Percentiles rank a stretch among this genome's conserved stretches.
Conservation (phyloP, 2,797 vertebrate species). For the Catostomus latipinnis region DNA sequence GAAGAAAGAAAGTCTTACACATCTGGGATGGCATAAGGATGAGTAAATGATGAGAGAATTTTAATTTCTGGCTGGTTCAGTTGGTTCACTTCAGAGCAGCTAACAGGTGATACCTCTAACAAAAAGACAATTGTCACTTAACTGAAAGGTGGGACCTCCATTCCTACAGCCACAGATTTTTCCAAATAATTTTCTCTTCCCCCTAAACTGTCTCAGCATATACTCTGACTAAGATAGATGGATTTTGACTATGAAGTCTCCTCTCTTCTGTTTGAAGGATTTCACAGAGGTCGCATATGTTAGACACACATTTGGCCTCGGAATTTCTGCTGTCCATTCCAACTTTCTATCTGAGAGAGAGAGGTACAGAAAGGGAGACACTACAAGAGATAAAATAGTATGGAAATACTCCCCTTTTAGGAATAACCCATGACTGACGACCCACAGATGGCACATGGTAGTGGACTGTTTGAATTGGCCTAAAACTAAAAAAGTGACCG, state of each 20-base stretch:
- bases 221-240: too few relatives aligned
- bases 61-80: too few relatives aligned
- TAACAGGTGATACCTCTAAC: too few relatives aligned
- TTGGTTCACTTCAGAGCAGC: too few relatives aligned
- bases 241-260: neutral
- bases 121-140: too few relatives aligned
- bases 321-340: constrained; percentile 28
- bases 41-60: too few relatives aligned
- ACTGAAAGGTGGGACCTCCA: too few relatives aligned
- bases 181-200: too few relatives aligned
- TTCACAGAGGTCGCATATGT: constrained; percentile 32
- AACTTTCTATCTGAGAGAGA: constrained; percentile 31
- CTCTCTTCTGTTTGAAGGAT: constrained; percentile 5
- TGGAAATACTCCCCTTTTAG: neutral
- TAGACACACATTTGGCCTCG: constrained; percentile 50
- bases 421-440: neutral
- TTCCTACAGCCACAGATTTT: too few relatives aligned
- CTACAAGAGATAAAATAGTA: neutral
- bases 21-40: too few relatives aligned
- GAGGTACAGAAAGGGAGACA: constrained; percentile 34
- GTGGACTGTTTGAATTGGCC: constrained; percentile 11
- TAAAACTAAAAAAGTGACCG: neutral
- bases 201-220: too few relatives aligned
- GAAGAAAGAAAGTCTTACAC: neutral
- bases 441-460: constrained; percentile 30